Conservation (phyloP, 2,797 vertebrate genomes). For the Pseudomugil gertrudae region DNA sequence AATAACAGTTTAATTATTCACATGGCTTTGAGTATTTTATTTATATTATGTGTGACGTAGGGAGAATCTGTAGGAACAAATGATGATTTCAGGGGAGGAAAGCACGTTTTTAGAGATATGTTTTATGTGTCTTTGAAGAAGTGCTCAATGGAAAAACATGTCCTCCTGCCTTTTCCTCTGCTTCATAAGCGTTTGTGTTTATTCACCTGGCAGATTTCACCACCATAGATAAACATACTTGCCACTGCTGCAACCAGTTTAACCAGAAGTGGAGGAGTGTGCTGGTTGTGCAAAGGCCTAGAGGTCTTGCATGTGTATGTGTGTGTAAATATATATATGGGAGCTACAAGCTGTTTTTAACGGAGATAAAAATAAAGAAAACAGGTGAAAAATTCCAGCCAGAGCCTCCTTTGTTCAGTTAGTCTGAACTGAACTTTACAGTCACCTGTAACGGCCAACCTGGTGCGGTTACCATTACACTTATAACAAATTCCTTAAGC, state of each 20-base stretch:
- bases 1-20: neutral
- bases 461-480: too few relatives aligned
- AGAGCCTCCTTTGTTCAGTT: too few relatives aligned
- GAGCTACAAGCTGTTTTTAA: too few relatives aligned
- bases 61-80: neutral
- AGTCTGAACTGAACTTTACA: too few relatives aligned
- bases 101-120: neutral
- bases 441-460: too few relatives aligned
- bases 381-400: too few relatives aligned
- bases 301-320: neutral
- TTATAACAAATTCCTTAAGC: too few relatives aligned
- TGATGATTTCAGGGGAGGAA: neutral
- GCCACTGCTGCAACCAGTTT: neutral
- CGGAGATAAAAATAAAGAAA: too few relatives aligned
- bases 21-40: neutral
- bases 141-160: neutral
- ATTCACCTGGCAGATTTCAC: constrained; percentile 1
- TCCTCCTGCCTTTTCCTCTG: neutral
- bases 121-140: neutral
- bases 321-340: too few relatives aligned
- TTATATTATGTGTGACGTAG: neutral
- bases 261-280: neutral
- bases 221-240: neutral
- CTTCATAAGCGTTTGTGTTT: neutral
- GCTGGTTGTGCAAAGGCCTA: neutral